A percentile compares a stretch with the other conserved stretches of the same genome.
Conservation (phyloP, 2,113 vertebrate species). For the Xenopus laevis region DNA sequence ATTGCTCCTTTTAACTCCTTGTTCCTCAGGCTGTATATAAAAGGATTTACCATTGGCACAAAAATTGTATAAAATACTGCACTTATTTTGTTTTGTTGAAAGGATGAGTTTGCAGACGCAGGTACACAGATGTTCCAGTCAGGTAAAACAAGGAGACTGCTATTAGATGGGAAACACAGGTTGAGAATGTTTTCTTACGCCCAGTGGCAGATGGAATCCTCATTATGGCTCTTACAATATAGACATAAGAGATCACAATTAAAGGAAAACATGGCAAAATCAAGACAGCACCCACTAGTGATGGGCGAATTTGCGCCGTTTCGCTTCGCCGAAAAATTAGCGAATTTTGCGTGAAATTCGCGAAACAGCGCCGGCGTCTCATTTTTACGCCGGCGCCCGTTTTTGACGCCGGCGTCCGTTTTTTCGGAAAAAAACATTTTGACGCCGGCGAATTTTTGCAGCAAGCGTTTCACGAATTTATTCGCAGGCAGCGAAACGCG, state of each 20-base stretch:
- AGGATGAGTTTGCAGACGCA: neutral
- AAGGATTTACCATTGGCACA: slow-evolving; percentile 29
- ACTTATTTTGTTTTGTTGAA: slow-evolving; percentile 24
- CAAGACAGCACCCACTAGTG: slow-evolving; percentile 28
- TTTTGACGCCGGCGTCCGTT: too few relatives aligned
- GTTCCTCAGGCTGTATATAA: slow-evolving; percentile 33
- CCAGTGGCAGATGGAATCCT: slow-evolving; percentile 23
- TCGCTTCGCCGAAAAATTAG: too few relatives aligned
- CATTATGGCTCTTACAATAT: slow-evolving; percentile 44
- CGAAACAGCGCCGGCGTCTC: too few relatives aligned
- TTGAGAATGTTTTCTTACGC: slow-evolving; percentile 51
- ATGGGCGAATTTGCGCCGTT: too few relatives aligned
- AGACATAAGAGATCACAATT: slow-evolving; percentile 48
- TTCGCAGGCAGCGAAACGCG: too few relatives aligned
- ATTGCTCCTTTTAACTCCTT: slow-evolving; percentile 29
- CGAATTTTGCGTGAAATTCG: too few relatives aligned
- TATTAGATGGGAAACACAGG: slow-evolving; percentile 53
- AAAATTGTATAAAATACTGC: slow-evolving; percentile 36
- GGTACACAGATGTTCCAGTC: slow-evolving; percentile 54
- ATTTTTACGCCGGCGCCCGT: too few relatives aligned
- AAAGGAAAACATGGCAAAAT: slow-evolving; percentile 40
- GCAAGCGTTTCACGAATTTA: too few relatives aligned
- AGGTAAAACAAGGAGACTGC: slow-evolving; percentile 55
- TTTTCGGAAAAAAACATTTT: too few relatives aligned
- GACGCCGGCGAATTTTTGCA: too few relatives aligned